These are phyloP conservation scores for Drosophila tripunctata DNA, from an alignment of 2,888 invertebrate genomes.

Conservation along the genomic window DNA sequence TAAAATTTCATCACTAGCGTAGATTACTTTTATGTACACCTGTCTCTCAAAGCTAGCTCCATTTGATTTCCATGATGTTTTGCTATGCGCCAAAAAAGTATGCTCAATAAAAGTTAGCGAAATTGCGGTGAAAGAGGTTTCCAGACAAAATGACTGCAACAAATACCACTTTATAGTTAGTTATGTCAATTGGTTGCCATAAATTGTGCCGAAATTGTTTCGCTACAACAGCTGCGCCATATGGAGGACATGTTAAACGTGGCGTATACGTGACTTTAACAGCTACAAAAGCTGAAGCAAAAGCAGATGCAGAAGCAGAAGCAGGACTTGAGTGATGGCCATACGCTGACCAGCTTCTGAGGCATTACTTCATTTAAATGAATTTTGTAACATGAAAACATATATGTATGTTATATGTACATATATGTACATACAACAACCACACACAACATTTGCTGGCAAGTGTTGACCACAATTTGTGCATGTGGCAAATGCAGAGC, in stretches of 20 bases:
- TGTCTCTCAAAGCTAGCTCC: not conserved
- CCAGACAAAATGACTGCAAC: not conserved
- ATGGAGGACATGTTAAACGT: conserved; percentile 32
- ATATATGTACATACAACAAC: conserved; percentile 5
- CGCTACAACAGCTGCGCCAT: not conserved
- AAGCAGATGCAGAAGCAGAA: conserved; percentile 5
- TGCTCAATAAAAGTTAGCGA: conserved; percentile 1
- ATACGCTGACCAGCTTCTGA: conserved; percentile 14
- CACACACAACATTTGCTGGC: conserved; percentile 29
- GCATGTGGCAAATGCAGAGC: conserved; percentile 58
- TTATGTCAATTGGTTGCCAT: conserved; percentile 16
- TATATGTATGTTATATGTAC: too few relatives aligned
- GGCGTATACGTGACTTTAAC: conserved; percentile 64
- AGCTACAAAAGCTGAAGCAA: not conserved
- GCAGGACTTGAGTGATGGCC: conserved; percentile 48
- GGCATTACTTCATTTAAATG: conserved; percentile 56
- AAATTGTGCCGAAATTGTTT: conserved; percentile 17
- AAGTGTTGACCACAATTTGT: conserved; percentile 74
- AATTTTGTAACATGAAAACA: conserved; percentile 39
- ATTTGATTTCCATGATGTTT: not conserved
- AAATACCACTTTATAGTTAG: conserved; percentile 1
- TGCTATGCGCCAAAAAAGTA: not conserved
- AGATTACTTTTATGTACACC: not conserved
- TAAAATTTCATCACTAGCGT: too few relatives aligned
- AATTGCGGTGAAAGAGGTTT: not conserved